Evolutionary conservation across 2,888 invertebrate species (phyloP).

Genomic region (Ormyrus thymus): DNA sequence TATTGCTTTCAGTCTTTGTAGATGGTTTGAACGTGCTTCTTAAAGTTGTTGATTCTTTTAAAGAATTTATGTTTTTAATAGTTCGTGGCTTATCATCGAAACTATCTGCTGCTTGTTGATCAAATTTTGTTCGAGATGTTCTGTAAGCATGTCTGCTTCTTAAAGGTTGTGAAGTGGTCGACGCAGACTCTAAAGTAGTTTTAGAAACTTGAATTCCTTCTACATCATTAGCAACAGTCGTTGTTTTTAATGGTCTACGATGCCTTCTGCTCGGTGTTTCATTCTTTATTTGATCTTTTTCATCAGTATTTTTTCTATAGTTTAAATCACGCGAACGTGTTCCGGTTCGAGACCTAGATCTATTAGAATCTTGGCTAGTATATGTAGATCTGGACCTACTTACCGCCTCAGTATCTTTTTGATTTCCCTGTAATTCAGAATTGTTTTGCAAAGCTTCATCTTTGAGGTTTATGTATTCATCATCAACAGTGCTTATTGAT

Average conservation of each 20-base stretch:
- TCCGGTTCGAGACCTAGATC: conserved; percentile 48
- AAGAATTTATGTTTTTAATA: conserved; percentile 8
- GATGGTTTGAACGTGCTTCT: conserved; percentile 5
- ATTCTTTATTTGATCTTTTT: conserved; percentile 23
- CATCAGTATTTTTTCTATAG: conserved; percentile 6
- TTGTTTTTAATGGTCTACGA: conserved; percentile 46
- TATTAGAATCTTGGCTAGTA: conserved; percentile 58
- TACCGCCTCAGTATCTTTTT: conserved; percentile 46
- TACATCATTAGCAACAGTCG: conserved; percentile 30
- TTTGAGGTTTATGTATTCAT: conserved; percentile 49
- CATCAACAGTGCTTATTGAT: conserved; percentile 58
- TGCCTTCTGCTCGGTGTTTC: conserved; percentile 41
- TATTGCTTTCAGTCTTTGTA: neutral
- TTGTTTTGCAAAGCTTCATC: conserved; percentile 50
- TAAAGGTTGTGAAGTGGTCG: neutral
- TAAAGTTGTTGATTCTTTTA: conserved; percentile 17
- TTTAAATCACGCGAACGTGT: conserved; percentile 35
- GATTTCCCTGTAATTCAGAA: conserved; percentile 52
- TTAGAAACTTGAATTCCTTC: conserved; percentile 18
- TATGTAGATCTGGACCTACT: conserved; percentile 56
- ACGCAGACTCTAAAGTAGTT: conserved; percentile 15
- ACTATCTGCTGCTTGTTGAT: conserved; percentile 50
- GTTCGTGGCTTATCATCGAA: conserved; percentile 38
- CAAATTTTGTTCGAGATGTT: conserved; percentile 35
- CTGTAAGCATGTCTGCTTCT: conserved; percentile 34